Evolutionary conservation across 2,113 vertebrate species (phyloP), one percentile per base, ranked within the genome.

Genomic region (Nesoenas mayeri): DNA sequence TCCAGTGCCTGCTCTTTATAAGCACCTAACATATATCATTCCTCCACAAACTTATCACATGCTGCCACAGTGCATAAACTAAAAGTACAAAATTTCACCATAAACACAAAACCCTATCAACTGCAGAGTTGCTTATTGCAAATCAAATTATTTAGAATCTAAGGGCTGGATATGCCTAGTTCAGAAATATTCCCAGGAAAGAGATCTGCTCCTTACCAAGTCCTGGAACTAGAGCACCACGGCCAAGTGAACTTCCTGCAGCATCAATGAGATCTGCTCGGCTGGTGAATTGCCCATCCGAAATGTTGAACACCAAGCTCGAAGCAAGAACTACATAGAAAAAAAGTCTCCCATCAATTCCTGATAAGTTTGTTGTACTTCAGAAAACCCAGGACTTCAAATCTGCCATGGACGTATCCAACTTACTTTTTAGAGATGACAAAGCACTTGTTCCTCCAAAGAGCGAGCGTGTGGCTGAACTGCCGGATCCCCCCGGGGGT

Each of bases 401-500:
- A 0, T 0, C 12, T 61, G 56, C 28, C 67, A 22, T 15, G 26
- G 48, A 24, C 0, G 3, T 6, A 11, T 8, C 29, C 2, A 9
- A 85, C 98, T 98, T 98, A 99, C 99, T 99, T 98, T 99, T 99
- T 83, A 99, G 98, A 64, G 99, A 99, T 2, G 99, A 99, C 91
- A 99, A 97, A 91, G 99, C 99, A 93, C 99, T 99, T 81, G 98
- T 99, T 53, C 99, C 99, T 66, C 99, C 99, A 48, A 99, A 99
- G 36, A 99, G 98, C 1, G 99, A 99, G 53, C 99, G 99, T 3
- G 99, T 99, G 60, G 99, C 99, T n/a, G 99, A 99, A 91, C 99
- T 99, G 88, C 99, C 99, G 40, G 99, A 99, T 5, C 99, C 99
- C 50, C 99, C 99, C 1, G 99, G 99, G 47, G 99, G 98, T 1